Evolutionary conservation across 2,113 vertebrate genomes (phyloP), one percentile per base, ranked within the genome.

Genomic region (Sialia sialis): DNA sequence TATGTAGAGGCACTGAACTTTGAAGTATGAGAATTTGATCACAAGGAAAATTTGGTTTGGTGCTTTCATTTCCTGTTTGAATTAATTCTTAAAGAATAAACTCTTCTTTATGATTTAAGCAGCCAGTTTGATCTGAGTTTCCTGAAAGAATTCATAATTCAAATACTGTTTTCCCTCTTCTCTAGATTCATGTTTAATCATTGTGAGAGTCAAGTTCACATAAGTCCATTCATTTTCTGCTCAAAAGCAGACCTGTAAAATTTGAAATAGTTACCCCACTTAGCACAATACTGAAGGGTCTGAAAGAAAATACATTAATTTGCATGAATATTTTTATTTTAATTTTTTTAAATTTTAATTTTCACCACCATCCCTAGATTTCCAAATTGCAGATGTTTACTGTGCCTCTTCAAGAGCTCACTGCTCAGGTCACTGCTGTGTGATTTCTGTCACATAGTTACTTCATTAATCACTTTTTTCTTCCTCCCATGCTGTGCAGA

Each of bases 51-150:
- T 25, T 77, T 89, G 16, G 10, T 78, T 30, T 78, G 64, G 38
- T 92, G 8, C 21, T 75, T 91, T 84, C 4, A 19, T 90, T 87
- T 87, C 16, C 29, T 85, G 21, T 87, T 79, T 79, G 32, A 66
- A 39, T 82, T 87, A 84, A 64, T 63, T 90, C 52, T 84, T 87
- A 54, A 67, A 67, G 55, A 62, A 38, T 46, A 82, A 89, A 84
- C 34, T 74, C 14, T 29, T 72, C 43, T 85, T 82, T 72, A 12
- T 84, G 17, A 66, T 87, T 82, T 55, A 17, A 89, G 11, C 13
- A 67, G 41, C 54, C 30, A n/a, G 11, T 34, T 89, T 89, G 46
- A 58, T 49, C 17, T 44, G 51, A 84, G 25, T 74, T 87, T 80
- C 38, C 51, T 67, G 64, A 75, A 87, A 84, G 29, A 63, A 59